A percentile compares a stretch with the other conserved stretches of the same genome.
Conservation (phyloP, 1,140 invertebrate genomes). For the Pectinophora gossypiella region DNA sequence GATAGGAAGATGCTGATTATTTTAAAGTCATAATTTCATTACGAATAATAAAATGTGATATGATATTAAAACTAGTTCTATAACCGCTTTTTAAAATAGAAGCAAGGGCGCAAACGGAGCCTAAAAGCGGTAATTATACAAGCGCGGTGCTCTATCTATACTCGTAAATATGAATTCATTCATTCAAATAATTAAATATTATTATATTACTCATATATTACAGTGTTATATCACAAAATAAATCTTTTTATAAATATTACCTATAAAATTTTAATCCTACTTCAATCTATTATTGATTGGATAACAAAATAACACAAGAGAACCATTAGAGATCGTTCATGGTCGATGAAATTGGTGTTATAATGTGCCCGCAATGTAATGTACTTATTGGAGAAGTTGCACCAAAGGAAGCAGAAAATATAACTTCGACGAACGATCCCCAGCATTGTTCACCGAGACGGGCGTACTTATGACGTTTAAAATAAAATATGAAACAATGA, state of each 20-base stretch:
- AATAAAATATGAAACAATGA: no score
- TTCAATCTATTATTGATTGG: constrained; percentile 23
- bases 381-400: background rate
- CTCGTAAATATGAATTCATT: constrained; percentile 42
- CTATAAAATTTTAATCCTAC: constrained; percentile 26
- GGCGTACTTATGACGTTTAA: no score
- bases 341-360: background rate
- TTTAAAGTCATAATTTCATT: background rate
- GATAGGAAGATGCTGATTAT: background rate
- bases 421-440: background rate
- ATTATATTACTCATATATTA: constrained; percentile 49
- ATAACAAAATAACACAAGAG: constrained; percentile 12
- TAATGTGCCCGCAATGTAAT: no score
- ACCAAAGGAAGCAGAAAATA: background rate
- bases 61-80: background rate
- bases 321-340: constrained; percentile 10
- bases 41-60: background rate
- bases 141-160: constrained; percentile 19
- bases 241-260: constrained; percentile 43
- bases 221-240: constrained; percentile 39
- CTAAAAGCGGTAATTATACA: background rate
- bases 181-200: constrained; percentile 48
- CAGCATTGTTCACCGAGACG: background rate
- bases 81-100: background rate
- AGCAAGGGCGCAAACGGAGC: background rate